phyloP scores from a whole-genome alignment of 2,888 invertebrate genomes.

The Agrochola lychnidis region DNA sequence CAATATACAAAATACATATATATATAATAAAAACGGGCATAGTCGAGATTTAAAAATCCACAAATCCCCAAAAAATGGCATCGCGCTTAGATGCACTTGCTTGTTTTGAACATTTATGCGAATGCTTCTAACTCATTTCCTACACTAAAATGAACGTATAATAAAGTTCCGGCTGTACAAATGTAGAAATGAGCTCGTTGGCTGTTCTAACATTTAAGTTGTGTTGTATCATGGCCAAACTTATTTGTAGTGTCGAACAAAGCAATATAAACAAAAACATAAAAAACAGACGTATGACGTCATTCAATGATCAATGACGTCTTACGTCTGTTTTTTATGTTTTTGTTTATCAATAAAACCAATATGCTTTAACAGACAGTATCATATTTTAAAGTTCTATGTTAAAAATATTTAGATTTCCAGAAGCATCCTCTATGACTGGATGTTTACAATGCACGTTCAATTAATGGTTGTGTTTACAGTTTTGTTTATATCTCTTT shows the following conservation, averaged over 20 bases:
- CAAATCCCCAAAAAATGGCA: neutral
- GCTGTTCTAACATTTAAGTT: neutral
- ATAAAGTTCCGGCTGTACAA: conserved; percentile 28
- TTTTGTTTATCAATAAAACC: conserved; percentile 23
- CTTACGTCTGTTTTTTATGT: conserved; percentile 33
- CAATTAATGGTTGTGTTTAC: conserved; percentile 1
- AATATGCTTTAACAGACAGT: neutral
- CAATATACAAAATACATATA: neutral
- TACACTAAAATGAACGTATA: conserved; percentile 38
- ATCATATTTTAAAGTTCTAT: neutral
- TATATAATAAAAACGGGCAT: neutral
- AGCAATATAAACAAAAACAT: too few species aligned
- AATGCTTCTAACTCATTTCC: conserved; percentile 53
- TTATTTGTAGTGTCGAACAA: conserved; percentile 8
- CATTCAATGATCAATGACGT: too few species aligned
- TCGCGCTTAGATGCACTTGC: conserved; percentile 32
- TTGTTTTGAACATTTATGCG: conserved; percentile 46
- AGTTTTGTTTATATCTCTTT: neutral
- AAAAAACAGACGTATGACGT: too few species aligned
- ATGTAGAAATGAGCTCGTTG: conserved; percentile 22
- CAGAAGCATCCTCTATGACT: neutral
- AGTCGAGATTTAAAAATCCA: neutral
- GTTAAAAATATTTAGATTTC: neutral
- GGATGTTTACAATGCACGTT: conserved; percentile 10
- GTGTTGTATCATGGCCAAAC: conserved; percentile 22